Percentiles rank a stretch among this genome's conserved stretches.
These are phyloP conservation scores for Rhineura floridana DNA, from an alignment of 2,113 vertebrate species.

Conservation along the genomic window DNA sequence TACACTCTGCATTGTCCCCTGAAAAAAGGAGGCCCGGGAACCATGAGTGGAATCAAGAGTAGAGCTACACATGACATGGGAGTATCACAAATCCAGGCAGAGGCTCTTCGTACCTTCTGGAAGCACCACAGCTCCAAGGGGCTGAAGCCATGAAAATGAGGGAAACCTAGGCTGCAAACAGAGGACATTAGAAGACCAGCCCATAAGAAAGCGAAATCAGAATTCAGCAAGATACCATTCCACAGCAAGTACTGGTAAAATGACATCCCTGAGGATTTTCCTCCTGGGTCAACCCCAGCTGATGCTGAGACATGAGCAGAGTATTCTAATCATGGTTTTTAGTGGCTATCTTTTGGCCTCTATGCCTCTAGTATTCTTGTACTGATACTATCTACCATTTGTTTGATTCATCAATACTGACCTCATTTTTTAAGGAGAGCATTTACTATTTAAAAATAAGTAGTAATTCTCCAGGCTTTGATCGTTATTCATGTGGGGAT, in stretches of 20 bases:
- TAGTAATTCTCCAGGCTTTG: background rate
- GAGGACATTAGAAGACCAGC: background rate
- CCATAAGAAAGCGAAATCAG: background rate
- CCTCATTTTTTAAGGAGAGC: background rate
- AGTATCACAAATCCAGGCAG: background rate
- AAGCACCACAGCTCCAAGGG: background rate
- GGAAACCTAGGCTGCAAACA: constrained; percentile 6
- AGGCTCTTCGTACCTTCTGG: background rate
- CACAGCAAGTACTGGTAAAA: background rate
- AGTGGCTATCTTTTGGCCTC: background rate
- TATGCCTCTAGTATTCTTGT: background rate
- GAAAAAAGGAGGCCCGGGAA: background rate
- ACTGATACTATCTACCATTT: background rate
- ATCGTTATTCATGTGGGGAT: background rate
- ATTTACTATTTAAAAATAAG: background rate
- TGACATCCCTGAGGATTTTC: background rate
- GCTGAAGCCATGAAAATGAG: background rate
- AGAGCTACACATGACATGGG: background rate
- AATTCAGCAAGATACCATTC: background rate
- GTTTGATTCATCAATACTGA: background rate
- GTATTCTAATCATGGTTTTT: background rate
- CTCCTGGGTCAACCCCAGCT: background rate
- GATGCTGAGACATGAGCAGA: background rate
- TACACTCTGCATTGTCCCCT: background rate
- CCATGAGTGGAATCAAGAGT: background rate